These are phyloP conservation scores for Spongilla lacustris DNA, from an alignment of 37 sponge, comb jelly and placozoan genomes.

Conservation along the genomic window DNA sequence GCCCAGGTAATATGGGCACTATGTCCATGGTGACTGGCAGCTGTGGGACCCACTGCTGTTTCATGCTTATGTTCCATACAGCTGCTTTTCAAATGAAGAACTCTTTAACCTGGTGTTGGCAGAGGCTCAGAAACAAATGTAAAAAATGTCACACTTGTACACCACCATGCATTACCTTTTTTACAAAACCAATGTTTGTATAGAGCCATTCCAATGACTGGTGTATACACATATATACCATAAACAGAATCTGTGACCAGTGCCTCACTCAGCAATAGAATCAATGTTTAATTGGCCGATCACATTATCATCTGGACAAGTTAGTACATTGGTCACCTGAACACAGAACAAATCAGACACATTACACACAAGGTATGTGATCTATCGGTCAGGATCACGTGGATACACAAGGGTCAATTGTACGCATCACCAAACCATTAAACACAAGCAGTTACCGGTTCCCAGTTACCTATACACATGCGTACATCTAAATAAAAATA, in stretches of 20 bases:
- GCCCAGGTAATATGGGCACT: too few relatives aligned
- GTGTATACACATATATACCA: background rate
- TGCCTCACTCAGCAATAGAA: background rate
- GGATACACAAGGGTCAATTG: too few relatives aligned
- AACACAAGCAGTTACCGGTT: too few relatives aligned
- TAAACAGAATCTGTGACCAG: constrained; percentile 1
- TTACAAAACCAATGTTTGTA: background rate
- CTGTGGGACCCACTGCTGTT: background rate
- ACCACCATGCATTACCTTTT: background rate
- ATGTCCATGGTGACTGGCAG: background rate
- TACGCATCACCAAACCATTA: too few relatives aligned
- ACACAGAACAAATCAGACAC: too few relatives aligned
- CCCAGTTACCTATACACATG: too few relatives aligned
- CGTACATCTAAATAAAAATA: too few relatives aligned
- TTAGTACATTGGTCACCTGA: background rate
- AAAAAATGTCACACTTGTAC: constrained; percentile 1
- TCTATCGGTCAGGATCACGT: too few relatives aligned
- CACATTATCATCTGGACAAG: background rate
- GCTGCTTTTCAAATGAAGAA: constrained; percentile 1
- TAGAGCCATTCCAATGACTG: constrained; percentile 1
- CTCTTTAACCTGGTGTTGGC: background rate
- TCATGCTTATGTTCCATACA: background rate
- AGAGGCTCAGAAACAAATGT: constrained; percentile 1
- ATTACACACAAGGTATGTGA: too few relatives aligned
- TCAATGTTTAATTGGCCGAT: background rate